Evolutionary conservation across 2,113 vertebrate genomes (phyloP), one percentile per base, ranked within the genome.

Genomic region (Phaethon lepturus): DNA sequence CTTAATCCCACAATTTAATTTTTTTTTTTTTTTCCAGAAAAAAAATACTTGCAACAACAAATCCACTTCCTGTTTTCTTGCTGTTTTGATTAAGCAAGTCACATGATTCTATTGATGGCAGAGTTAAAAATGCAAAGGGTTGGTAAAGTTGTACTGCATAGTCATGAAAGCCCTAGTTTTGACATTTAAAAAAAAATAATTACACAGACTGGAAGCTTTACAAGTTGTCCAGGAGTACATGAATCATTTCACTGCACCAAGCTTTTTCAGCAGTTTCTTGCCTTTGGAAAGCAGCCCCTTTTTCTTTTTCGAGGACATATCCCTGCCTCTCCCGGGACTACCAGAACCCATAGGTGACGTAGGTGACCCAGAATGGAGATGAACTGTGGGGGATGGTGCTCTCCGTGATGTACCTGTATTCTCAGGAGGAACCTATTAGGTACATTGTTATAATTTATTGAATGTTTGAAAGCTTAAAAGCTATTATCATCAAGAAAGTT

Each of bases 231-330:
- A 97, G 98, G 91, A 96, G 96, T 92, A 90, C 96, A 92, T 74
- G 97, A 95, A 73, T 99, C 99, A 99, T 97, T 99, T 99, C 97
- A 99, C 99, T 96, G 99, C 98, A 95, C 99, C 99, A 95, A 99
- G 99, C 98, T 98, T 99, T 98, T 99, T 99, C 98, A 99, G 99
- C 82, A 99, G 98, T 97, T 98, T 99, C 99, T 99, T 99, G 98
- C 99, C 99, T 99, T 99, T 99, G 98, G 98, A 99, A 98, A 99
- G 98, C 97, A 99, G 99, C 98, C 99, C 99, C 98, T 98, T 99
- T 99, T 99, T 99, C 99, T 99, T 99, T 99, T 98, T 98, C 98
- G 99, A 98, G 98, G 98, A 94, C 98, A 98, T 96, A 94, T 99
- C 99, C 98, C 98, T 98, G 98, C 98, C 98, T 99, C 99, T 98